A percentile compares a stretch with the other conserved stretches of the same genome.
Conservation (phyloP, 2,888 invertebrate genomes). For the Furcula furcula region DNA sequence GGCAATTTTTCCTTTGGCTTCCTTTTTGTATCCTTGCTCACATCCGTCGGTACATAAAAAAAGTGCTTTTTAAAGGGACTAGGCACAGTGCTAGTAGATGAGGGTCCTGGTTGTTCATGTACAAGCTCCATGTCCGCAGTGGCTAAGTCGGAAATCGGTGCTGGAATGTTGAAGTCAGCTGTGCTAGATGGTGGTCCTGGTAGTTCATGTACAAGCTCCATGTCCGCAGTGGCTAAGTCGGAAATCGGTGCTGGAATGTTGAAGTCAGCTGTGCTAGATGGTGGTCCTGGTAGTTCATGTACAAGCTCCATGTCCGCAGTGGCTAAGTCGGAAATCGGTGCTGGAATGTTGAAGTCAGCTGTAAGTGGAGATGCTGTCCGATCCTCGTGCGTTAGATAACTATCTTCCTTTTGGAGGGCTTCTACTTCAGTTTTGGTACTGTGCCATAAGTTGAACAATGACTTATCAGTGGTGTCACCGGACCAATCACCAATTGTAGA, state of each 20-base stretch:
- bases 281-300: not conserved
- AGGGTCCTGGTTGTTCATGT: too few relatives aligned
- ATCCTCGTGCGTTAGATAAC: not conserved
- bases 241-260: too few relatives aligned
- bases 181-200: too few relatives aligned
- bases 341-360: not conserved
- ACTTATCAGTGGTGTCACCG: not conserved
- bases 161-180: too few relatives aligned
- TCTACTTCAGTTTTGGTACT: not conserved
- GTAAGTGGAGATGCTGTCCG: not conserved
- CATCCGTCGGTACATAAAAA: not conserved
- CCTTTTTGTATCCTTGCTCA: constrained; percentile 3
- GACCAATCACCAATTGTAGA: constrained; percentile 3
- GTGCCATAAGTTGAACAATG: not conserved
- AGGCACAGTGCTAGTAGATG: not conserved
- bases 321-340: too few relatives aligned
- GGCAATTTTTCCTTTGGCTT: not conserved
- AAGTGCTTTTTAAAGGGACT: constrained; percentile 3
- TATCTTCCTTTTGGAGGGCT: not conserved
- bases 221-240: too few relatives aligned
- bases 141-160: too few relatives aligned
- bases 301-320: too few relatives aligned
- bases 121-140: too few relatives aligned
- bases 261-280: too few relatives aligned
- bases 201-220: too few relatives aligned